Base-by-base conservation (phyloP, 2,113 vertebrate species). In the Osmerus eperlanus region DNA sequence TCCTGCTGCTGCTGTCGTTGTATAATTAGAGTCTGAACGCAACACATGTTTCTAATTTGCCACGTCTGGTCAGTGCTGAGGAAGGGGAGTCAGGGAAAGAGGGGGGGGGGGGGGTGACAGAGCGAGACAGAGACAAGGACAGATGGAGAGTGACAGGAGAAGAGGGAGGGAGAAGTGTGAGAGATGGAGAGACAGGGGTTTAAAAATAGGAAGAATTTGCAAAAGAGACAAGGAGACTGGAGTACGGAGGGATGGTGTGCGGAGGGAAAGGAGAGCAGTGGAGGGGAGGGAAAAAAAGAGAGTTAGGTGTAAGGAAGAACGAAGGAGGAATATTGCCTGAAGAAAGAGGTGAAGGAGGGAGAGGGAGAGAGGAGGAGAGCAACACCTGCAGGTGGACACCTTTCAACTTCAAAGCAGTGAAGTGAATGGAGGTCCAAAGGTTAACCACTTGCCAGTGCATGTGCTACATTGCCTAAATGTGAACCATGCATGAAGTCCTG, bases 31-130 rank as follows among this genome's bases (percentile, higher is more conserved):
- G 68, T 72, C 88, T 88, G 84, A 84, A 88, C 82, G 83, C 84
- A 86, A 91, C 90, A 91, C 89, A 84, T 91, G 89, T 90, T 88
- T 88, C 81, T 86, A 89, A 92, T 91, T 84, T 88, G 82, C 81
- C 73, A 80, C 77, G 78, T 87, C 86, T 89, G 84, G 76, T 84
- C 83, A 59, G 60, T 28, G 71, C 54, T 2, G 61, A 67, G 52
- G 19, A 2, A 70, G 55, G 60, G 67, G 51, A 79, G 62, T 21
- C 19, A 71, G 76, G 73, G 29, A 76, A 80, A 68, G 71, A 54
- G 60, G 67, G 52, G 41, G 36, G 32, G 41, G 52, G 55, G 11
- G 55, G 25, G 61, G 55, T 16, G 55, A 56, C 15, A 18, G 55
- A 56, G 55, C 15, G 55, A 19, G 55, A 19, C 15, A 18, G 55